A percentile compares a stretch with the other conserved stretches of the same genome.
Conservation (phyloP, 2,113 vertebrate species). For the Heloderma charlesbogerti region DNA sequence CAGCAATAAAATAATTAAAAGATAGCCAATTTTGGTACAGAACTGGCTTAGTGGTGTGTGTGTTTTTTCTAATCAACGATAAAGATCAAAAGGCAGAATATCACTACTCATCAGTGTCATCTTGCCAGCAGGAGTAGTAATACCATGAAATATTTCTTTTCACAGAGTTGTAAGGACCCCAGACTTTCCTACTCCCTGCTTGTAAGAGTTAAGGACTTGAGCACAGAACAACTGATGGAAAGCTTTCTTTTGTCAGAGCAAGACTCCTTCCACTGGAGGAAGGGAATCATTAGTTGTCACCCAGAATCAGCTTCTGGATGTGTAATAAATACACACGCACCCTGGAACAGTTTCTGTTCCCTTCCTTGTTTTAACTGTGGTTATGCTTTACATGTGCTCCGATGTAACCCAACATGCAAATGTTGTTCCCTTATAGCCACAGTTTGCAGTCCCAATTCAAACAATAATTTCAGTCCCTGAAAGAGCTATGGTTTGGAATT, state of each 20-base stretch:
- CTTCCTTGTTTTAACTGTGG: background rate
- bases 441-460: background rate
- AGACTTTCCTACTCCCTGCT: background rate
- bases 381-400: background rate
- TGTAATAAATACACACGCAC: background rate
- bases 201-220: background rate
- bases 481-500: too few relatives aligned
- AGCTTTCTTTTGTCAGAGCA: background rate
- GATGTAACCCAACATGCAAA: background rate
- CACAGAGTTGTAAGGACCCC: background rate
- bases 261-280: background rate
- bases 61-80: background rate
- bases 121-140: background rate
- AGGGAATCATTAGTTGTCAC: background rate
- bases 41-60: background rate
- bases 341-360: background rate
- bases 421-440: background rate
- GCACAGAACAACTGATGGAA: background rate
- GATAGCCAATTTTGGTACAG: background rate
- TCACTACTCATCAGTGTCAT: background rate
- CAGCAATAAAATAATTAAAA: constrained; percentile 24
- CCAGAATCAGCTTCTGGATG: background rate
- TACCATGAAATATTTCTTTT: background rate
- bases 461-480: background rate
- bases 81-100: background rate